Evolutionary conservation across 1,140 invertebrate genomes (phyloP).

Genomic region (Tetragnatha versicolor): DNA sequence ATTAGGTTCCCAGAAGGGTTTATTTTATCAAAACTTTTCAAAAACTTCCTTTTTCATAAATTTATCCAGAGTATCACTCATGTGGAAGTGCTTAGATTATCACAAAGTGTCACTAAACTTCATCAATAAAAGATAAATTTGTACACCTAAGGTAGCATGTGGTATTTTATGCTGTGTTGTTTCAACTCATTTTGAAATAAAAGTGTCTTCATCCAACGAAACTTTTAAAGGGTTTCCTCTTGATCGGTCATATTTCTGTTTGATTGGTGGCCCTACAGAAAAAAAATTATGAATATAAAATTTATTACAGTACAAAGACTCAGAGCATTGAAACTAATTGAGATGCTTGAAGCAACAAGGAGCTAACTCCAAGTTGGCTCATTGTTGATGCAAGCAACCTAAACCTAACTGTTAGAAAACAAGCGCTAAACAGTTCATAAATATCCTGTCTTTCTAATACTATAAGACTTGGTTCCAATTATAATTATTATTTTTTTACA

Average conservation of each 20-base stretch:
- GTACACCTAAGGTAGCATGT: no score
- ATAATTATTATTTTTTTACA: not conserved
- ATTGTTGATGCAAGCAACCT: not conserved
- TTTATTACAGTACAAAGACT: not conserved
- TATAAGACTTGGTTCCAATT: not conserved
- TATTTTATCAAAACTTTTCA: no score
- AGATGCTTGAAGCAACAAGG: not conserved
- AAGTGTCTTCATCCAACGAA: not conserved
- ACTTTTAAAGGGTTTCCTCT: conserved; percentile 5
- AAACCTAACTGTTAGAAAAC: not conserved
- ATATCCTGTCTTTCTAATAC: not conserved
- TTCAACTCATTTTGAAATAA: no score
- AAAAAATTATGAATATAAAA: not conserved
- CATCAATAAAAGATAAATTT: no score
- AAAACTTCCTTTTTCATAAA: no score
- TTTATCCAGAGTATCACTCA: no score
- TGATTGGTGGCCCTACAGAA: conserved; percentile 23
- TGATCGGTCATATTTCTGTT: conserved; percentile 1
- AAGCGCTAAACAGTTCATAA: no score
- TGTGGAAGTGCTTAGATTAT: no score
- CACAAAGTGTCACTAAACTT: no score
- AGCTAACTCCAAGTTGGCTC: not conserved
- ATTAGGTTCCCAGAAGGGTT: no score
- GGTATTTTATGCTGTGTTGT: no score
- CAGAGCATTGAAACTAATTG: not conserved